A percentile compares a stretch with the other conserved stretches of the same genome.
These are phyloP conservation scores for Helicolenus hilgendorfi DNA, from an alignment of 2,797 vertebrate genomes.

Conservation along the genomic window DNA sequence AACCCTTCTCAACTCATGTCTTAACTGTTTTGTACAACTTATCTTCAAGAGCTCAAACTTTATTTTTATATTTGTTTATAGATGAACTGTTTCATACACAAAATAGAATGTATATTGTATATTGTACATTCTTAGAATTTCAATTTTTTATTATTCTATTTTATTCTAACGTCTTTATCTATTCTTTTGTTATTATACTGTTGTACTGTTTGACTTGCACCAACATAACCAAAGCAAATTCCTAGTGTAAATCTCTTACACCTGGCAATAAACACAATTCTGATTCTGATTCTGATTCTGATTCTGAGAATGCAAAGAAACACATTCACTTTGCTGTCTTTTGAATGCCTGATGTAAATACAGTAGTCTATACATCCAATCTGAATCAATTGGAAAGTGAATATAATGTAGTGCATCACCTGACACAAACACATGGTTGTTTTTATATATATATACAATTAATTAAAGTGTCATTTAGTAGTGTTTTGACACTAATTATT, in stretches of 20 bases:
- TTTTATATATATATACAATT: neutral
- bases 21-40: neutral
- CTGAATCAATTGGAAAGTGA: neutral
- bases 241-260: too few species aligned
- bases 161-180: too few species aligned
- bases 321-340: neutral
- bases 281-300: too few species aligned
- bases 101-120: too few species aligned
- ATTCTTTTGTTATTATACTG: too few species aligned
- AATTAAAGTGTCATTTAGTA: neutral
- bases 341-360: neutral
- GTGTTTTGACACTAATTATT: neutral
- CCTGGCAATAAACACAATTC: too few species aligned
- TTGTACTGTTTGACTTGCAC: too few species aligned
- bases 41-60: neutral
- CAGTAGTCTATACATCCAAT: neutral
- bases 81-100: neutral
- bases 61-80: neutral
- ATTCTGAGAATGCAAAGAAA: neutral
- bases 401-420: neutral
- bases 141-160: too few species aligned
- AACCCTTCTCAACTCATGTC: neutral
- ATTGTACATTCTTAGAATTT: too few species aligned
- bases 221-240: too few species aligned
- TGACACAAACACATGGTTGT: neutral